These are phyloP conservation scores for Solen grandis DNA, from an alignment of 1,140 invertebrate species.

Conservation along the genomic window DNA sequence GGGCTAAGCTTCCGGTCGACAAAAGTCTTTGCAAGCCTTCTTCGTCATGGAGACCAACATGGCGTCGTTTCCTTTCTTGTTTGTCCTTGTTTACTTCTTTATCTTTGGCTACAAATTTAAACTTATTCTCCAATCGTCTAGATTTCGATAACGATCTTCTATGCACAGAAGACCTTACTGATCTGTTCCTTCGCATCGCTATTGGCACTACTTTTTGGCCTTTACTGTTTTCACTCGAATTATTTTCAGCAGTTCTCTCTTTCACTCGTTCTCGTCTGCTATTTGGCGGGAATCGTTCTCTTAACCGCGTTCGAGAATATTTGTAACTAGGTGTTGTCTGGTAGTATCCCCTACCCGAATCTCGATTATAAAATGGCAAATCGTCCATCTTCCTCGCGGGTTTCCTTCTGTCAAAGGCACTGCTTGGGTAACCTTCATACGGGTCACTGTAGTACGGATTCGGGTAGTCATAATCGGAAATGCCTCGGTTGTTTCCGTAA, in stretches of 20 bases:
- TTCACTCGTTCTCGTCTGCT: not conserved
- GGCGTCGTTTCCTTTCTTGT: conserved; percentile 66
- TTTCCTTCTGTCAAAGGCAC: not conserved
- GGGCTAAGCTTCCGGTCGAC: conserved; percentile 82
- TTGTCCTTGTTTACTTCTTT: not conserved
- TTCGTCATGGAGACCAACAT: conserved; percentile 82
- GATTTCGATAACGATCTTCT: not conserved
- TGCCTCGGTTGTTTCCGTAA: not conserved
- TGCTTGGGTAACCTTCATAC: not conserved
- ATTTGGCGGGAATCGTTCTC: conserved; percentile 3
- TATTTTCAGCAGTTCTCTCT: conserved; percentile 5
- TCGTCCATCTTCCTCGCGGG: not conserved
- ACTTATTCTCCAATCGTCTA: not conserved
- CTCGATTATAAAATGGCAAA: not conserved
- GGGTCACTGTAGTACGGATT: not conserved
- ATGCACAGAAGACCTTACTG: not conserved
- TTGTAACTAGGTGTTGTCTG: conserved; percentile 6
- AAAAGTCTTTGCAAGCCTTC: conserved; percentile 81
- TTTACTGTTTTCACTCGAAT: too few species aligned
- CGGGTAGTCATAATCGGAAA: conserved; percentile 37
- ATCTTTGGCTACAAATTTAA: not conserved
- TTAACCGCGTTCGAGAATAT: conserved; percentile 1
- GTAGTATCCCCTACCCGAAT: not conserved
- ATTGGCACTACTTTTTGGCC: too few species aligned
- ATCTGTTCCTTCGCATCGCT: not conserved